Evolutionary conservation across 2,113 vertebrate genomes (phyloP), one percentile per base, ranked within the genome.

Genomic region (Mixornis gularis): DNA sequence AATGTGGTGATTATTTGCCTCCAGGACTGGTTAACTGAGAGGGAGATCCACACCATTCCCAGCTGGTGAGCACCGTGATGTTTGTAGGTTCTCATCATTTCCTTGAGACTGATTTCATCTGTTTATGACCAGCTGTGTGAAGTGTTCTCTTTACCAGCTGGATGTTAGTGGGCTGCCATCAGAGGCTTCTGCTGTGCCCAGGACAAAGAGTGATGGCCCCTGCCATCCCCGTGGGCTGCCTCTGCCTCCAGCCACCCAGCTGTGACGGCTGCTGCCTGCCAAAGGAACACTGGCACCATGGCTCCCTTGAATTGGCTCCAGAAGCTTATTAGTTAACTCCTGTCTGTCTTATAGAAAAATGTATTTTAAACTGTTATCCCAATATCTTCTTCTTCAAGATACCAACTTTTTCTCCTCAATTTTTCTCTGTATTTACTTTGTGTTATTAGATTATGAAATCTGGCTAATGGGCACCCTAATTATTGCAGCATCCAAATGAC

Each of bases 401-500:
- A 51, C 5, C 62, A 30, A 21, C 29, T 40, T 87, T 68, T 63
- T 78, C 83, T 84, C 59, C 92, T 88, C 49, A 55, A 62, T 82
- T 44, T 72, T 59, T 62, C 44, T n/a, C 44, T 55, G 52, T 36
- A 34, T 76, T 70, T 91, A 79, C 49, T 94, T 64, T 59, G 69
- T n/a, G 38, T 53, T 86, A 64, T 59, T 66, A 18, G 56, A 89
- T 56, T 44, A 76, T 79, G 74, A 91, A 94, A 85, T 41, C 82
- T 87, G 68, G 64, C 83, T 85, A 92, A 92, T 6, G 21, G 95
- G 70, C 46, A 34, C 43, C 76, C 73, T 74, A 91, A 95, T 93
- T 90, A 85, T 32, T 69, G 79, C 87, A 69, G 62, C 69, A 72
- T 84, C 58, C 82, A 80, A 82, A 62, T 34, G 34, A 46, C 30